Base-by-base conservation (phyloP, 2,888 invertebrate genomes). In the Meandrusa payeni region DNA sequence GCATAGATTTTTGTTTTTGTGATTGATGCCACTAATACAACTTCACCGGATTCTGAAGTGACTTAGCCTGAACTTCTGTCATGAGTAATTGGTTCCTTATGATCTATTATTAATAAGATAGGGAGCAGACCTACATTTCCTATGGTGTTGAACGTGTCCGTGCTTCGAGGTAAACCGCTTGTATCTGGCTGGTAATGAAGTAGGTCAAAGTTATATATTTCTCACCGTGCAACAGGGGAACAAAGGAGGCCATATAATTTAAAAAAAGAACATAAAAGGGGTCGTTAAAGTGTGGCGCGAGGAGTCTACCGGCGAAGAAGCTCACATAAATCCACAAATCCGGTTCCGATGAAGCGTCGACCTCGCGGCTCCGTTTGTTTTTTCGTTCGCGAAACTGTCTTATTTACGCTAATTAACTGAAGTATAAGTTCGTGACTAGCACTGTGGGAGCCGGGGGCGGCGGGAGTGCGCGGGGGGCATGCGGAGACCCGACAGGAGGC, bases 331-430 rank as follows among this genome's bases (percentile, higher is more conserved):
- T 72, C 69, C 64, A 51, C 50, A 52, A 56, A 77, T 69, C 83
- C 80, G 82, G 81, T 83, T 82, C 64, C 54, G 47, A 52, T 47
- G 66, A 72, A 76, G 63, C 76, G 60, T 58, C 73, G 69, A 75
- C 72, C 77, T 75, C 64, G 54, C 58, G 61, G 64, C 58, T 59
- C 57, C 62, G 63, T 64, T 70, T 66, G 66, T 74, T 78, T 78
- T 81, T 83, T 76, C 65, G 59, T 76, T 75, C 67, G 76, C 73
- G 71, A 80, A 82, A 82, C 78, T 78, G 81, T 81, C 80, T 83
- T 81, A 85, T 85, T 86, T 83, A 78, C 70, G 80, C 76, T 86
- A 86, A 86, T 86, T 85, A 85, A 86, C 83, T 85, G 83, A 85
- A 85, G 86, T 81, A 83, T 85, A 85, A 83, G 78, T 77, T 83